A percentile compares a stretch with the other conserved stretches of the same genome.
Conservation (phyloP, 1,140 invertebrate genomes). For the Aphaenogaster floridana region DNA sequence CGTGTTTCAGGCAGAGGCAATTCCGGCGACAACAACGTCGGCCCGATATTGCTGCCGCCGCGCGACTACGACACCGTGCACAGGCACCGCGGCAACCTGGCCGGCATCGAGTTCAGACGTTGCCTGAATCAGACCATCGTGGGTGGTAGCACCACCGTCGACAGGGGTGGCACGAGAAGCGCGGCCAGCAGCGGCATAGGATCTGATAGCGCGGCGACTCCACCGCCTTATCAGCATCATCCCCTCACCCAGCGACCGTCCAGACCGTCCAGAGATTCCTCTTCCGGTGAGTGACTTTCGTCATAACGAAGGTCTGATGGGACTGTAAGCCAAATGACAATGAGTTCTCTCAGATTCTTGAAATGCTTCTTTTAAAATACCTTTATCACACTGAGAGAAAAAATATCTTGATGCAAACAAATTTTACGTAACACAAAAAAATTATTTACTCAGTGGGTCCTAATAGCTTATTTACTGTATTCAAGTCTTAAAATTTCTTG, state of each 20-base stretch:
- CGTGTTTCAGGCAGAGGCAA: constrained; percentile 81
- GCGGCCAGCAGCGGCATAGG: constrained; percentile 92
- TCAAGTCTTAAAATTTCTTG: too few relatives aligned
- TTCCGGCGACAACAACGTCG: constrained; percentile 87
- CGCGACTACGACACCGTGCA: constrained; percentile 97
- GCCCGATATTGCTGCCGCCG: constrained; percentile 95
- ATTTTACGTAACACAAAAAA: too few relatives aligned
- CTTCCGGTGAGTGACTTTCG: constrained; percentile 82
- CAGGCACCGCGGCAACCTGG: constrained; percentile 94
- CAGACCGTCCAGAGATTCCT: constrained; percentile 84
- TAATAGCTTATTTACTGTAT: too few relatives aligned
- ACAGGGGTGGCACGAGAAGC: constrained; percentile 85
- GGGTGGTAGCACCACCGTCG: constrained; percentile 85
- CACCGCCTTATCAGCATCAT: constrained; percentile 86
- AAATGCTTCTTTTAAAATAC: not conserved
- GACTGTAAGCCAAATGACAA: not conserved
- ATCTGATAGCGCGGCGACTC: constrained; percentile 95
- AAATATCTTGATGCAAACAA: too few relatives aligned
- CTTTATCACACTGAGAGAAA: too few relatives aligned
- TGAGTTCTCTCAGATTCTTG: not conserved
- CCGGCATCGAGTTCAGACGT: constrained; percentile 92
- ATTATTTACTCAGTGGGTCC: too few relatives aligned
- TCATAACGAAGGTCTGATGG: not conserved
- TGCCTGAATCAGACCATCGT: constrained; percentile 92
- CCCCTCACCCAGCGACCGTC: constrained; percentile 82